phyloP scores from a whole-genome alignment of 1,140 invertebrate species.

The Brachionus rubens region DNA sequence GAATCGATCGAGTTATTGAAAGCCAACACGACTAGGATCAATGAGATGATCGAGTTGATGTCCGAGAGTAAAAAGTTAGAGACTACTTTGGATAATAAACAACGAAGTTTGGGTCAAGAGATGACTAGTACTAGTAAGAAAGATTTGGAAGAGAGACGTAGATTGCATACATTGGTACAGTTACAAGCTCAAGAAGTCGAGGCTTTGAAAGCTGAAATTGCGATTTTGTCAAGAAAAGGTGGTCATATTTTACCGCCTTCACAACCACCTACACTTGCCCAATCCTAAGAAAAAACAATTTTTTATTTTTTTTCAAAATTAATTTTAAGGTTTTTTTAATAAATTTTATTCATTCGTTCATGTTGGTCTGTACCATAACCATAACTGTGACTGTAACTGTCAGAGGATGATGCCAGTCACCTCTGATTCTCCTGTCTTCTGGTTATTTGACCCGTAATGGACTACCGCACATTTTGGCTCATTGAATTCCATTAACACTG shows the following conservation, averaged over 20 bases:
- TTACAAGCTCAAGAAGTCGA: constrained; percentile 60
- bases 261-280: not conserved
- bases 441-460: no score
- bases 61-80: constrained; percentile 54
- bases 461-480: no score
- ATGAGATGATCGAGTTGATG: constrained; percentile 55
- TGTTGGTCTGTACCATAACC: no score
- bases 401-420: no score
- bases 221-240: constrained; percentile 58
- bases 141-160: constrained; percentile 55
- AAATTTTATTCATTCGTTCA: no score
- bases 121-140: constrained; percentile 54
- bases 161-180: constrained; percentile 58
- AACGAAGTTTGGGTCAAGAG: constrained; percentile 58
- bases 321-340: no score
- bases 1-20: constrained; percentile 54
- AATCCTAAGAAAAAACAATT: not conserved
- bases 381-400: no score
- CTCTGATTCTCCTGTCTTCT: no score
- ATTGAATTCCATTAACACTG: no score
- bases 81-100: constrained; percentile 53
- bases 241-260: constrained; percentile 49
- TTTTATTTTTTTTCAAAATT: not conserved
- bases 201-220: constrained; percentile 59
- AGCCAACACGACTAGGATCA: constrained; percentile 56